Conservation (phyloP, 1,140 invertebrate species). For the Onthophagus taurus region DNA sequence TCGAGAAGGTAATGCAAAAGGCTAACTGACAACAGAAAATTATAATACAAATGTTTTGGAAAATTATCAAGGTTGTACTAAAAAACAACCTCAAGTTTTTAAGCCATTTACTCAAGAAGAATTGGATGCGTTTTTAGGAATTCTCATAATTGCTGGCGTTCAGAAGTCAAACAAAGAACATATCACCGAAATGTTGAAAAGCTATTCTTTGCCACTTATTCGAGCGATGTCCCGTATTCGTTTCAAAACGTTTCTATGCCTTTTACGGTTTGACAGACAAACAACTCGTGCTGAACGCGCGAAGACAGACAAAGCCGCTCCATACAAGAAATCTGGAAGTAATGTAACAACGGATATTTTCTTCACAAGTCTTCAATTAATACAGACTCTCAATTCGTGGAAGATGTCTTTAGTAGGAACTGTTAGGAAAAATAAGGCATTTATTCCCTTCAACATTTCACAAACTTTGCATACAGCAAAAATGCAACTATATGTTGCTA, state of each 20-base stretch:
- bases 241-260: constrained; percentile 13
- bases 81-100: constrained; percentile 5
- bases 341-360: too few species aligned
- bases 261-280: constrained; percentile 29
- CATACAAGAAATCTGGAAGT: too few species aligned
- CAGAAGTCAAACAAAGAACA: constrained; percentile 5
- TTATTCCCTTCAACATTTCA: constrained; percentile 1
- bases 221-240: too few species aligned
- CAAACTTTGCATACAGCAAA: constrained; percentile 2
- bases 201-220: constrained; percentile 3
- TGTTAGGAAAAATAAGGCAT: constrained; percentile 9
- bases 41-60: neutral
- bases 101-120: constrained; percentile 4
- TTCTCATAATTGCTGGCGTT: constrained; percentile 1
- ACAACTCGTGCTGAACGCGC: constrained; percentile 21
- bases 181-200: constrained; percentile 3
- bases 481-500: constrained; percentile 1
- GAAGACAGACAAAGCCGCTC: too few species aligned
- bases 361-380: constrained; percentile 7
- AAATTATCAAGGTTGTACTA: constrained; percentile 2
- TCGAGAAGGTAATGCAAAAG: too few species aligned
- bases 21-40: neutral
- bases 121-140: constrained; percentile 7
- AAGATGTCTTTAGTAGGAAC: constrained; percentile 6
- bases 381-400: neutral